Conservation (phyloP, 2,113 vertebrate species). For the Gobiocypris rarus region DNA sequence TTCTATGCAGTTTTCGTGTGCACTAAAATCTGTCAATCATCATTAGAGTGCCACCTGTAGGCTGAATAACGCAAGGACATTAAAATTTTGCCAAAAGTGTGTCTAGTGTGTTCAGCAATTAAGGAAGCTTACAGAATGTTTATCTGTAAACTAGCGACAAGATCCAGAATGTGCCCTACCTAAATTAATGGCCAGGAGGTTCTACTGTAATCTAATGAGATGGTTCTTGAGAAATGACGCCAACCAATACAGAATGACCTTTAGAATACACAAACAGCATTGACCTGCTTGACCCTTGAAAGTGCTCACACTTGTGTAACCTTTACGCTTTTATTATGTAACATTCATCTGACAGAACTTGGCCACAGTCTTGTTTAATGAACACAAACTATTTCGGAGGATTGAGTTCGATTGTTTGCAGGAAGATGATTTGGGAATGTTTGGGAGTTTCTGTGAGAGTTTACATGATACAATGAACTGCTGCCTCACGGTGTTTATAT, state of each 20-base stretch:
- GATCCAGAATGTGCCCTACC: too few relatives aligned
- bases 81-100: too few relatives aligned
- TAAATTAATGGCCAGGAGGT: too few relatives aligned
- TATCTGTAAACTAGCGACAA: too few relatives aligned
- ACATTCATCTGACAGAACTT: not conserved
- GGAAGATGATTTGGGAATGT: not conserved
- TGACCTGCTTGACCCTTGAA: not conserved
- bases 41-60: too few relatives aligned
- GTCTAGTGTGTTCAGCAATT: too few relatives aligned
- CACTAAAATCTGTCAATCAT: too few relatives aligned
- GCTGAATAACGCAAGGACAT: too few relatives aligned
- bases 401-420: not conserved
- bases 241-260: not conserved
- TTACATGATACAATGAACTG: not conserved
- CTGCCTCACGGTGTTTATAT: not conserved
- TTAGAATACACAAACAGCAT: conserved; percentile 3
- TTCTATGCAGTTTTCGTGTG: too few relatives aligned
- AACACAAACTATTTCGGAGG: conserved; percentile 2
- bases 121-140: too few relatives aligned
- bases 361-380: not conserved
- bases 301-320: not conserved
- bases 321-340: conserved; percentile 16
- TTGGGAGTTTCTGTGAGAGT: not conserved
- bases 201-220: not conserved
- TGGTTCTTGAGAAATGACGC: not conserved